Evolutionary conservation across 2,113 vertebrate genomes (phyloP), one percentile per base, ranked within the genome.

Genomic region (Mirza zaza): DNA sequence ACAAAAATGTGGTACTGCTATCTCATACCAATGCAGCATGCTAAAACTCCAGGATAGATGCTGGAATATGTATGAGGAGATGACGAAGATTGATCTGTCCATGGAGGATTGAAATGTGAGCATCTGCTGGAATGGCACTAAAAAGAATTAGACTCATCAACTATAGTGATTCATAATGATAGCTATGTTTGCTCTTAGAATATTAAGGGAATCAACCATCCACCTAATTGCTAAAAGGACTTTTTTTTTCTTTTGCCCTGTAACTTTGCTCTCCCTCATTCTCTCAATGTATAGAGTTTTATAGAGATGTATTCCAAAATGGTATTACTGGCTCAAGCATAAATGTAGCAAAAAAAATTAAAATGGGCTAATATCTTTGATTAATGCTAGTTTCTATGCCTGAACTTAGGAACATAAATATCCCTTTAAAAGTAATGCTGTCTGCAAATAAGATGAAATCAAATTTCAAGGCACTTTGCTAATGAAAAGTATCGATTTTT

Each of bases 91-190:
- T 90, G 97, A 98, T 98, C 93, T 97, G 94, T 75, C 97, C 86
- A 73, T 65, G n/a, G 98, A 98, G 97, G 87, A 97, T 79, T 97
- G 97, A 98, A 97, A 98, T 94, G 96, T 65, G 93, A 97, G 97
- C 98, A 98, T 98, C 98, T 98, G 98, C 92, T 98, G n/a, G 97
- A 97, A 98, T 97, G 96, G 97, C 98, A 97, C 87, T 96, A 97
- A 98, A 98, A 98, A 98, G 98, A 98, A 98, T 98, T 98, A 98
- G 94, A 97, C 96, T 98, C 98, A 98, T 98, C 98, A 98, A 89
- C 96, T 95, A 90, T 5, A 97, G 98, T 98, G 98, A 98, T 98
- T 98, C 98, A 98, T 98, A 97, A 98, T 96, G 98, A 98, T 97
- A 86, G 79, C 0, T 0, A 65, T 92, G 96, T 95, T 97, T 98